phyloP scores from a whole-genome alignment of 2,113 vertebrate genomes.

The Onychostoma macrolepis region DNA sequence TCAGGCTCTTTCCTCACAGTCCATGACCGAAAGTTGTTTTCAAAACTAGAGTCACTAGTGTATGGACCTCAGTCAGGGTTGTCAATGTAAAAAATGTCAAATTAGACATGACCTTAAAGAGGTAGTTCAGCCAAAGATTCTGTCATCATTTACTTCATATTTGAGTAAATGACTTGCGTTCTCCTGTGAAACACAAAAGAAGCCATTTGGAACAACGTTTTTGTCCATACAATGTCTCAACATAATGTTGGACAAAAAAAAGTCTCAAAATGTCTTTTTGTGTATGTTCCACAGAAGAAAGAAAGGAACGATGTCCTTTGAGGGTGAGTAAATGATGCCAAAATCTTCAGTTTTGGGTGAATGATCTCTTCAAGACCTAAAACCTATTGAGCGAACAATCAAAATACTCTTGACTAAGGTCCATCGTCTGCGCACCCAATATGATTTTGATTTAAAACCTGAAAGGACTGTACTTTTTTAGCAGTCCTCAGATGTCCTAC shows the following conservation, averaged over 20 bases:
- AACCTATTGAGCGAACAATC: not conserved
- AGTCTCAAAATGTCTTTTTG: not conserved
- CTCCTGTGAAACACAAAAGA: not conserved
- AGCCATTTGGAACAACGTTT: not conserved
- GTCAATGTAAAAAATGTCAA: not conserved
- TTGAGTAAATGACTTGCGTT: not conserved
- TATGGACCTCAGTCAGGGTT: not conserved
- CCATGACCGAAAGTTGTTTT: not conserved
- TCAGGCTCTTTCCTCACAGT: constrained; percentile 2
- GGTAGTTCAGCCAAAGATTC: not conserved
- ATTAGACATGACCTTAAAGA: not conserved
- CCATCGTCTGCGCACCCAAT: not conserved
- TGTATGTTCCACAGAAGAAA: not conserved
- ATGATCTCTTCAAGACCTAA: not conserved
- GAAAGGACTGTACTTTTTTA: not conserved
- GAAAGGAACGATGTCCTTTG: not conserved
- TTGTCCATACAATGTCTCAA: not conserved
- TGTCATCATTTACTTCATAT: not conserved
- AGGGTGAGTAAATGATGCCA: not conserved
- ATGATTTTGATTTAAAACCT: not conserved
- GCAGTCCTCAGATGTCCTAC: constrained; percentile 16
- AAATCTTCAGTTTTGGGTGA: not conserved
- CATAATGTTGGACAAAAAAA: not conserved
- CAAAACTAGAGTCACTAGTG: not conserved
- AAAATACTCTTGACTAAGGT: not conserved